Conservation (phyloP, 2,113 vertebrate species). For the Tringa solitaria region DNA sequence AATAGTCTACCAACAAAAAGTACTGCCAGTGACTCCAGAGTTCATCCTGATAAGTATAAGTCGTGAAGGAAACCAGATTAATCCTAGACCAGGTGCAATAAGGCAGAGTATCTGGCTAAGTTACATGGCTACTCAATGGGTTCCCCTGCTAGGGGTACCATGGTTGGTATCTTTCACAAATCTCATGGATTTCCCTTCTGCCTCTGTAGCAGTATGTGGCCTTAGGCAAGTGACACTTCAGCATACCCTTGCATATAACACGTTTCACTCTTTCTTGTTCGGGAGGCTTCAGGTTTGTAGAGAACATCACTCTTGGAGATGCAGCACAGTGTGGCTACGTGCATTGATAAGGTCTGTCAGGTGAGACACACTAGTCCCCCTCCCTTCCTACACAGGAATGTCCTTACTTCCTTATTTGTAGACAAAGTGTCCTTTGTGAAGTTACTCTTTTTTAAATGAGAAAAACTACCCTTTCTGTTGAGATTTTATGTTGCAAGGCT, state of each 20-base stretch:
- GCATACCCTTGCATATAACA: neutral
- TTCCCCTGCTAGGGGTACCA: neutral
- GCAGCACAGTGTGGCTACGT: neutral
- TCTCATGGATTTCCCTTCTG: neutral
- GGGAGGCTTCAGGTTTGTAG: neutral
- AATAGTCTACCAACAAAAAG: neutral
- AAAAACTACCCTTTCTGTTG: neutral
- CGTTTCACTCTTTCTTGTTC: neutral
- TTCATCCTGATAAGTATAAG: neutral
- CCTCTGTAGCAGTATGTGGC: neutral
- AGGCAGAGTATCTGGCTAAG: neutral
- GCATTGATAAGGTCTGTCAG: neutral
- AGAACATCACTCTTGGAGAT: neutral
- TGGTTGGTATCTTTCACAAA: neutral
- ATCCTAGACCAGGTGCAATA: neutral
- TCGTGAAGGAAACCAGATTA: neutral
- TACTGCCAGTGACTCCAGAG: neutral
- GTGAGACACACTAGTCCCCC: neutral
- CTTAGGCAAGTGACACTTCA: neutral
- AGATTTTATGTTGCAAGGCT: neutral
- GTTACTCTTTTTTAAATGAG: neutral
- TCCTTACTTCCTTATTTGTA: neutral
- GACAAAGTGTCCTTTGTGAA: neutral
- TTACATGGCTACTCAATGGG: neutral
- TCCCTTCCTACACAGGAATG: neutral